phyloP scores from a whole-genome alignment of 1,140 invertebrate species.

The Calephelis nemesis region DNA sequence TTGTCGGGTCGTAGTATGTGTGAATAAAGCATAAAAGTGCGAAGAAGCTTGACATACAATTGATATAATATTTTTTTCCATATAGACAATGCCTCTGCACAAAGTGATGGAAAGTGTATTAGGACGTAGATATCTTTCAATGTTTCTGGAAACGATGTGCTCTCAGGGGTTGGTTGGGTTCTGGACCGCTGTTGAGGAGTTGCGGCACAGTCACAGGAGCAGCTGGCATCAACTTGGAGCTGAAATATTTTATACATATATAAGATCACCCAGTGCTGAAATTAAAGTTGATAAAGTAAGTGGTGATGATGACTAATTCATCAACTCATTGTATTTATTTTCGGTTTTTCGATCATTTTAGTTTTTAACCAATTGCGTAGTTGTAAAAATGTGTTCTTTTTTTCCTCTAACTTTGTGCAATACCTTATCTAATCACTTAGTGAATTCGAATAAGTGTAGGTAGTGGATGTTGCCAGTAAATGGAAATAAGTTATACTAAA shows the following conservation, averaged over 20 bases:
- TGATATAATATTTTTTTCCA: conserved; percentile 20
- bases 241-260: conserved; percentile 94
- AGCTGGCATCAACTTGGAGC: conserved; percentile 92
- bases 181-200: conserved; percentile 93
- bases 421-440: too few species aligned
- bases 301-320: neutral
- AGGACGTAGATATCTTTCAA: conserved; percentile 86
- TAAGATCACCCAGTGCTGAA: conserved; percentile 87
- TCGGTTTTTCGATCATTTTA: too few species aligned
- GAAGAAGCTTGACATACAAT: too few species aligned
- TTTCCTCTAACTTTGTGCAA: too few species aligned
- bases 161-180: conserved; percentile 90
- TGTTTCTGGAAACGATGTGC: conserved; percentile 90
- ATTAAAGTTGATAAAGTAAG: conserved; percentile 87
- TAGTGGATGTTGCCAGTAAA: too few species aligned
- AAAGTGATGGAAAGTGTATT: conserved; percentile 85
- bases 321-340: neutral
- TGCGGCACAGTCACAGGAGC: conserved; percentile 85
- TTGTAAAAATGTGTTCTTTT: too few species aligned
- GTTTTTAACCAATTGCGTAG: too few species aligned
- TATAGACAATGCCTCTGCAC: conserved; percentile 81
- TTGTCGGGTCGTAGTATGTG: too few species aligned
- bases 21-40: too few species aligned
- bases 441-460: too few species aligned
- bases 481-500: too few species aligned